Evolutionary conservation across 1,140 invertebrate genomes (phyloP).

Genomic region (Nephotettix cincticeps): DNA sequence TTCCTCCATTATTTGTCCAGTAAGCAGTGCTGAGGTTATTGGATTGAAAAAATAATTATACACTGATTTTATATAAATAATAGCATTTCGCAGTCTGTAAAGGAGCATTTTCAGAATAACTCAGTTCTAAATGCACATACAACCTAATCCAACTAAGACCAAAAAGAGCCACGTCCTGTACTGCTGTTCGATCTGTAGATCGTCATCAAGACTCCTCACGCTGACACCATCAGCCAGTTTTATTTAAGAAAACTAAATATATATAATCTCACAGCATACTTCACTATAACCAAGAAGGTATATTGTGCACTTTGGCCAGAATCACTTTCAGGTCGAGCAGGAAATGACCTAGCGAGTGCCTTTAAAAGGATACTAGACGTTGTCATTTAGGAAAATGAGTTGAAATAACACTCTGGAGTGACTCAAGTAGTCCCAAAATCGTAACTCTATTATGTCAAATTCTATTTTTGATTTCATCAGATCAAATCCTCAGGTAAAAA

Average conservation of each 20-base stretch:
- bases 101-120: too few relatives aligned
- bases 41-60: too few relatives aligned
- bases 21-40: too few relatives aligned
- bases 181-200: slow-evolving; percentile 39
- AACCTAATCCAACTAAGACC: slow-evolving; percentile 9
- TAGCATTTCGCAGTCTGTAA: too few relatives aligned
- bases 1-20: too few relatives aligned
- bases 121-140: too few relatives aligned
- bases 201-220: slow-evolving; percentile 38
- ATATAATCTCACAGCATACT: slow-evolving; percentile 40
- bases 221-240: slow-evolving; percentile 36
- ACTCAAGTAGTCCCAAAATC: neutral
- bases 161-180: neutral
- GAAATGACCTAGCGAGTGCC: slow-evolving; percentile 41
- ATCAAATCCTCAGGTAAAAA: too few relatives aligned
- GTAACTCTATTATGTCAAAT: neutral
- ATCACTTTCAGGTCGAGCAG: slow-evolving; percentile 32
- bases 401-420: neutral
- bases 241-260: slow-evolving; percentile 38
- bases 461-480: too few relatives aligned
- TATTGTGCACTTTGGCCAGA: slow-evolving; percentile 40
- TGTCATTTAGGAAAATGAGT: slow-evolving; percentile 17
- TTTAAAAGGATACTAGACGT: slow-evolving; percentile 35
- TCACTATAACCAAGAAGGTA: slow-evolving; percentile 31
- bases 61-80: too few relatives aligned